A percentile compares a stretch with the other conserved stretches of the same genome.
phyloP scores from a whole-genome alignment of 2,797 vertebrate species.

The Peromyscus attwateri region DNA sequence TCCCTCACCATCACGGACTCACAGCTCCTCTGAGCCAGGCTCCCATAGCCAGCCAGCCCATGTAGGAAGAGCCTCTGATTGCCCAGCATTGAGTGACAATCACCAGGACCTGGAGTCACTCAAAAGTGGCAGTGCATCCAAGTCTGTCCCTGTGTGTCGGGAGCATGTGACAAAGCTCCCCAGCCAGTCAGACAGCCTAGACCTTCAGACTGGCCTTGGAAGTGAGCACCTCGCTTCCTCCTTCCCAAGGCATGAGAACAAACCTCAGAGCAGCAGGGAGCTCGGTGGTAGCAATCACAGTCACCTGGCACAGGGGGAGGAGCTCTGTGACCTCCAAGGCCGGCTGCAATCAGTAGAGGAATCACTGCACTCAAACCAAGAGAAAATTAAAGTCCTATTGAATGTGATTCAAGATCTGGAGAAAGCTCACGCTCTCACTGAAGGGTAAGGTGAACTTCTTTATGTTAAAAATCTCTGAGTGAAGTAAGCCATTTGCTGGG shows the following conservation, averaged over 20 bases:
- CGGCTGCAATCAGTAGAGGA: slow-evolving; percentile 96
- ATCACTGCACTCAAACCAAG: slow-evolving; percentile 96
- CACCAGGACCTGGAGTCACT: slow-evolving; percentile 54
- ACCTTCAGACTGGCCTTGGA: slow-evolving; percentile 81
- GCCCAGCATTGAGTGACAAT: background rate
- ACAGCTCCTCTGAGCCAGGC: slow-evolving; percentile 75
- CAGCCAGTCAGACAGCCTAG: slow-evolving; percentile 76
- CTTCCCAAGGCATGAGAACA: slow-evolving; percentile 82
- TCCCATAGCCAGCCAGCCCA: slow-evolving; percentile 77
- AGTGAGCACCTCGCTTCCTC: slow-evolving; percentile 78
- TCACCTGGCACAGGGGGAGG: slow-evolving; percentile 84
- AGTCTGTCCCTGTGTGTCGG: slow-evolving; percentile 48
- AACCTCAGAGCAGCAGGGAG: slow-evolving; percentile 80
- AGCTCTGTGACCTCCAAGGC: slow-evolving; percentile 90
- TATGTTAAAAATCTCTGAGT: slow-evolving; percentile 58
- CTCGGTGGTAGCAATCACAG: slow-evolving; percentile 84
- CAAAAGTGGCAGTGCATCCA: slow-evolving; percentile 60
- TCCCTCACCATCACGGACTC: slow-evolving; percentile 81
- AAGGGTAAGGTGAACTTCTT: slow-evolving; percentile 92
- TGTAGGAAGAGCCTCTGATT: slow-evolving; percentile 66
- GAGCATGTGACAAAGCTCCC: slow-evolving; percentile 67
- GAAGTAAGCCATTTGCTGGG: slow-evolving; percentile 48
- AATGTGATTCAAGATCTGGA: slow-evolving; percentile 99
- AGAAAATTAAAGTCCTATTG: slow-evolving; percentile 99
- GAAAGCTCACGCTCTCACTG: slow-evolving; percentile 96